phyloP scores from a whole-genome alignment of 2,797 vertebrate species.

The Denticeps clupeoides region DNA sequence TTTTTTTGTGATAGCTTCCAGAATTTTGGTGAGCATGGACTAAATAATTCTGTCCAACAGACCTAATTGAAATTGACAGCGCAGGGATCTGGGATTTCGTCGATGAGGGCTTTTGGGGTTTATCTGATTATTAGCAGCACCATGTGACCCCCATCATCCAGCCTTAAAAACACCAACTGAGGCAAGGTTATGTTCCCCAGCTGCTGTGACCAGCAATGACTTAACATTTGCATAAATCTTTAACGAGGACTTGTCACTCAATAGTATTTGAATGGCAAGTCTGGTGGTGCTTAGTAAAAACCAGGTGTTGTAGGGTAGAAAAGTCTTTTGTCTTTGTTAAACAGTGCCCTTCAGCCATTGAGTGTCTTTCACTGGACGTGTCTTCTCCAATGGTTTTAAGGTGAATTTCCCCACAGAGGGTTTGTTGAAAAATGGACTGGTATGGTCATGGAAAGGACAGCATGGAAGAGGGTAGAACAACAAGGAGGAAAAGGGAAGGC shows the following conservation, averaged over 20 bases:
- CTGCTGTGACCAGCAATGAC: conserved; percentile 14
- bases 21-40: no score
- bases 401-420: not conserved
- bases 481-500: not conserved
- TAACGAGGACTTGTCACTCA: conserved; percentile 45
- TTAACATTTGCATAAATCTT: conserved; percentile 52
- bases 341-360: conserved; percentile 53
- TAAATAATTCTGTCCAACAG: no score
- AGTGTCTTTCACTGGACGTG: conserved; percentile 39
- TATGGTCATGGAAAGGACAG: no score
- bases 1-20: no score
- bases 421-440: conserved; percentile 1
- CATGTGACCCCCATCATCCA: no score
- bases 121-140: no score
- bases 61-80: no score
- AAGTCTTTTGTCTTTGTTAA: conserved; percentile 56
- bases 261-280: conserved; percentile 34
- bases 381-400: not conserved
- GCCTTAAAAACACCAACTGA: no score
- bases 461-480: not conserved
- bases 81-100: no score
- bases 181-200: no score
- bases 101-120: no score
- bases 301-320: no score
- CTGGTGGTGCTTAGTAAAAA: conserved; percentile 22